Evolutionary conservation across 2,888 invertebrate genomes (phyloP), one percentile per base, ranked within the genome.

Genomic region (Halictus ligatus): DNA sequence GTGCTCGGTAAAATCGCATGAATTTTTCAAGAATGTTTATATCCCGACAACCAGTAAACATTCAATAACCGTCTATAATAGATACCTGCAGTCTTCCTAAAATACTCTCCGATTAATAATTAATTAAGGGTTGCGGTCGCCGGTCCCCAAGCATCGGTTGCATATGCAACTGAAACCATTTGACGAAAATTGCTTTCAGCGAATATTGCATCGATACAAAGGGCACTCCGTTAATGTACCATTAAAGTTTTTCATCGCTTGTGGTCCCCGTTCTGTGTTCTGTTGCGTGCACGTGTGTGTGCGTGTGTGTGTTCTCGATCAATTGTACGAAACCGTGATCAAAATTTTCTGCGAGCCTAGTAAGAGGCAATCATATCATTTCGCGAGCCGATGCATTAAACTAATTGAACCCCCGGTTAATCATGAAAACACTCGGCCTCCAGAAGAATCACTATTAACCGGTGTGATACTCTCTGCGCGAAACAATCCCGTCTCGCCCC

Each of bases 201-300:
- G 29, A 73, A 48, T 29, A 73, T 73, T 46, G 25, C 46, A 72
- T 7, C 10, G 46, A 13, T 15, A 72, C 71, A 71, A 43, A 46
- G 71, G 43, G 25, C 46, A 12, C 40, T 5, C 7, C 43, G 13
- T n/a, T 43, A 71, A 13, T 25, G 71, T n/a, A 1, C 71, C 43
- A 71, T 71, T 71, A 46, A 43, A 43, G 6, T 71, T 46, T 71
- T 71, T 46, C n/a, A 46, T 46, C 46, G 71, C n/a, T n/a, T n/a
- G 71, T 46, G 71, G 43, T 71, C 43, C 71, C 25, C 12, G 21
- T 0, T 21, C 1, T 21, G 21, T 8, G 7, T 15, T 15, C 48
- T 35, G 35, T 35, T 2, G 4, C 35, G 43, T 43, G 43, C 1
- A 13, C 8, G 6, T n/a, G 21, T 58, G 3, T n/a, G 3, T 40